Percentiles rank a stretch among this genome's conserved stretches.
phyloP scores from a whole-genome alignment of 2,888 invertebrate species.

The Noctua fimbriata region DNA sequence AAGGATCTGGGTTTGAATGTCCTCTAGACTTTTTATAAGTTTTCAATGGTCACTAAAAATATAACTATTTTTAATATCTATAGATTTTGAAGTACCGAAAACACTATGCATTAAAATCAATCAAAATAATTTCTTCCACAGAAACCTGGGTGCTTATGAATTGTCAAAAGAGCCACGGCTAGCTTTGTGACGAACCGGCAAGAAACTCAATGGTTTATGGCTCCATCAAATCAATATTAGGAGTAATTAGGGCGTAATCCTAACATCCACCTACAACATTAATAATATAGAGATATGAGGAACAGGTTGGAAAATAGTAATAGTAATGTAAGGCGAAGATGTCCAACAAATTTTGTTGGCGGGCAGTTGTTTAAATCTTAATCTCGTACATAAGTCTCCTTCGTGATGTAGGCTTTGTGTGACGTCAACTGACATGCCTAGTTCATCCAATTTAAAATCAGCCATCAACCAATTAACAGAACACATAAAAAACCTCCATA shows the following conservation, averaged over 20 bases:
- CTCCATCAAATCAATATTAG: neutral
- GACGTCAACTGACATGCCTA: no score
- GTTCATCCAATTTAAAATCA: constrained; percentile 1
- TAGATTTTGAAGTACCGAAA: neutral
- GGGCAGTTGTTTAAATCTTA: neutral
- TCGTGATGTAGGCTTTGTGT: neutral
- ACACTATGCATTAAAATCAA: neutral
- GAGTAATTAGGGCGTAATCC: neutral
- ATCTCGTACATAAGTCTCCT: neutral
- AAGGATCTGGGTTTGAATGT: neutral
- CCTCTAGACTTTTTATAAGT: neutral
- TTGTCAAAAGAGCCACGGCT: neutral
- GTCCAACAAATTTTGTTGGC: neutral
- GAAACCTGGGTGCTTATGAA: no score
- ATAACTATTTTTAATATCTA: no score
- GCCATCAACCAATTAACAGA: neutral
- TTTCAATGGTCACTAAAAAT: neutral
- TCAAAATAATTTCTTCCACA: neutral
- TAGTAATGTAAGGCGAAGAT: neutral
- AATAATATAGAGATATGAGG: no score
- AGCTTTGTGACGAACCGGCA: neutral
- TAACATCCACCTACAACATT: neutral
- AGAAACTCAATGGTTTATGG: neutral
- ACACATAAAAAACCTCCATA: neutral
- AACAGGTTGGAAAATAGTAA: neutral